Percentiles rank a stretch among this genome's conserved stretches.
phyloP scores from a whole-genome alignment of 2,113 vertebrate species.

The Todiramphus chloris region DNA sequence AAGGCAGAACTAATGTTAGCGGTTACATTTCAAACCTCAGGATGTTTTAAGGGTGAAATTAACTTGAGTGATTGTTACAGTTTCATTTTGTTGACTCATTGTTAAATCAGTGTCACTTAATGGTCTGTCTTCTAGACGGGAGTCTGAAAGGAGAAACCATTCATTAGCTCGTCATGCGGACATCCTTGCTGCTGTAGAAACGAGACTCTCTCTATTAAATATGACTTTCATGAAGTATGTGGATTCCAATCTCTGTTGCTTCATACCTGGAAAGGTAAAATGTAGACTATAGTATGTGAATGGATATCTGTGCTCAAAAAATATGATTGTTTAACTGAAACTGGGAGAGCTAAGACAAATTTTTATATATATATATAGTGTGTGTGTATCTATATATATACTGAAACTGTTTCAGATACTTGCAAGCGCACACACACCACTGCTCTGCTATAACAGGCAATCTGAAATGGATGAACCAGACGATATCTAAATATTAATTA shows the following conservation, averaged over 20 bases:
- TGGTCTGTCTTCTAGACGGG: conserved; percentile 79
- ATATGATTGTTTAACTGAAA: neutral
- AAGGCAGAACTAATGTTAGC: neutral
- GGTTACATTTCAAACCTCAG: neutral
- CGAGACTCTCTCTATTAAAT: conserved; percentile 93
- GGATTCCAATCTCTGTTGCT: conserved; percentile 98
- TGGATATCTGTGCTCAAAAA: neutral
- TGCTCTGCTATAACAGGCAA: neutral
- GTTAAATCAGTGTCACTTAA: conserved; percentile 3
- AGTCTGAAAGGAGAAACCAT: conserved; percentile 96
- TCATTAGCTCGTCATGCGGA: conserved; percentile 97
- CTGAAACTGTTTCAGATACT: neutral
- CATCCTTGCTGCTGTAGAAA: conserved; percentile 97
- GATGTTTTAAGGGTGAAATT: neutral
- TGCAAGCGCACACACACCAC: neutral
- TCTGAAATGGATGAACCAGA: neutral
- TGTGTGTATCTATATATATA: too few relatives aligned
- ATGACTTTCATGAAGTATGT: conserved; percentile 99
- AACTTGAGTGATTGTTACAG: neutral
- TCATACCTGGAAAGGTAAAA: conserved; percentile 98
- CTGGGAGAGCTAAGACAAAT: neutral
- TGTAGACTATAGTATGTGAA: neutral
- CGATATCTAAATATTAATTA: neutral
- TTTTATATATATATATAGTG: too few relatives aligned
- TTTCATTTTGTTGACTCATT: neutral